Evolutionary conservation across 2,797 vertebrate species (phyloP), one percentile per base, ranked within the genome.

Genomic region (Propithecus perrieri): DNA sequence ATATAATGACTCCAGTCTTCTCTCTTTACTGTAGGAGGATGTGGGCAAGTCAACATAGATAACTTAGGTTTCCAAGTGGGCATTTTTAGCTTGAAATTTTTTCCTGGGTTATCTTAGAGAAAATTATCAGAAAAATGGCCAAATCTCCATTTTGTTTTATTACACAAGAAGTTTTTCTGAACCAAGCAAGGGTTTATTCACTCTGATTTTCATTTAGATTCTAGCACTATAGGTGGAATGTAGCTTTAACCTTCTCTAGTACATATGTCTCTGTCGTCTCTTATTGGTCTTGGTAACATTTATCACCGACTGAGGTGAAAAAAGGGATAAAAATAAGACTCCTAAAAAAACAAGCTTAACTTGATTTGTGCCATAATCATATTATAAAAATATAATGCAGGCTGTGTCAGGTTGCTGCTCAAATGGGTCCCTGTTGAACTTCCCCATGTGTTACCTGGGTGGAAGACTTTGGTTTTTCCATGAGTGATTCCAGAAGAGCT

Each of bases 401-500:
- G 69, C 7, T 55, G 53, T 50, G 48, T 43, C 24, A 86, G 30
- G 72, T 4, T 48, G 71, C 53, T 97, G 92, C 96, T 38, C 20
- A 43, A 63, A 79, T 12, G 48, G 43, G 67, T 76, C 86, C 84
- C 71, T 20, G 0, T 11, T 57, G 53, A 35, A 50, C 41, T 75
- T 50, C 22, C 26, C 90, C 26, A 86, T 75, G 30, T 87, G 89
- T 98, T 99, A 99, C 99, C 99, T 97, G 98, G 98, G 24, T 99
- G 99, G 90, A 99, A 99, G 26, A 94, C 93, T 93, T 98, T 98
- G 61, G 98, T 93, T 91, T 99, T 98, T 63, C 99, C 99, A 97
- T 98, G 98, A 72, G 98, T 97, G 97, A 98, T 98, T 98, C 99
- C 99, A 53, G 98, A 99, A 69, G 99, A 99, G 4, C 98, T 99